Conservation (phyloP, 64 coral and sea anemone species). For the Montipora foliosa region DNA sequence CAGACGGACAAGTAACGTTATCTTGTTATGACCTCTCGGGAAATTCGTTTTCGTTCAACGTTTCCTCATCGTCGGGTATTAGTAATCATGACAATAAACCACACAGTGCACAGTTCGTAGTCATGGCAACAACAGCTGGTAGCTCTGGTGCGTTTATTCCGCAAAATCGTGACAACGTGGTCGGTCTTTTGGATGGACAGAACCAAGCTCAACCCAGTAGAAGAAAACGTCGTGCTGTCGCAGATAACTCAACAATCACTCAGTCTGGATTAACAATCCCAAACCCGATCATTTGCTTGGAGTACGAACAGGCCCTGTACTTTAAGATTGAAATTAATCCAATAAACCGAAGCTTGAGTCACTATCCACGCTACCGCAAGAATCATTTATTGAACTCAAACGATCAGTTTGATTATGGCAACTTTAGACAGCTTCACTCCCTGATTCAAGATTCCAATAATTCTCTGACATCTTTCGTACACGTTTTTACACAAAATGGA, state of each 20-base stretch:
- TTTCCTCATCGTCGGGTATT: slow-evolving; percentile 67
- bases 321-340: slow-evolving; percentile 85
- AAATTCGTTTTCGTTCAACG: background rate
- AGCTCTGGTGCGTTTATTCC: background rate
- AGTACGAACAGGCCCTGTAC: slow-evolving; percentile 58
- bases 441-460: slow-evolving; percentile 90
- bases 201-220: background rate
- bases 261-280: slow-evolving; percentile 36
- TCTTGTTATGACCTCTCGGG: background rate
- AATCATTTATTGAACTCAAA: slow-evolving; percentile 96
- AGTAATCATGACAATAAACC: background rate
- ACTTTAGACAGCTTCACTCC: slow-evolving; percentile 92
- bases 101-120: slow-evolving; percentile 29
- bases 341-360: slow-evolving; percentile 74
- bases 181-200: background rate
- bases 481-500: slow-evolving; percentile 88
- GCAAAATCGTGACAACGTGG: background rate
- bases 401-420: slow-evolving; percentile 92
- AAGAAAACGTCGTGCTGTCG: slow-evolving; percentile 12
- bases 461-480: slow-evolving; percentile 70
- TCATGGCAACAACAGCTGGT: background rate
- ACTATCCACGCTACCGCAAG: slow-evolving; percentile 94
- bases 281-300: slow-evolving; percentile 77
- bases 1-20: background rate
- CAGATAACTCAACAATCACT: slow-evolving; percentile 64